Conservation (phyloP, 2,113 vertebrate genomes). For the Tachysurus vachellii region DNA sequence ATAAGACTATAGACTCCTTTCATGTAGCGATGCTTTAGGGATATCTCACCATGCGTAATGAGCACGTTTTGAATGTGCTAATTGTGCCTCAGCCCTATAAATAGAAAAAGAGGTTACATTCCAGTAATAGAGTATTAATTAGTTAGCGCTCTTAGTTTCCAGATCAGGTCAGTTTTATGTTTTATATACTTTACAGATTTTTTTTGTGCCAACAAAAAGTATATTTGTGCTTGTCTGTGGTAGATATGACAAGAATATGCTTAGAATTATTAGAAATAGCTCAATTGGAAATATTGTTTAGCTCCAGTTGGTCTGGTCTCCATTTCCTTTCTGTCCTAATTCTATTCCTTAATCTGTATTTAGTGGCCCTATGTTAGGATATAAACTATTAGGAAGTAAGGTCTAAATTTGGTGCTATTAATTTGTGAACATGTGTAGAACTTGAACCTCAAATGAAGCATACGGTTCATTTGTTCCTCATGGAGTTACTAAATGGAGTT, state of each 20-base stretch:
- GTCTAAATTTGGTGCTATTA: conserved; percentile 16
- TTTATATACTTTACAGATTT: conserved; percentile 62
- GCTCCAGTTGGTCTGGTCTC: neutral
- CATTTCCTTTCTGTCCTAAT: neutral
- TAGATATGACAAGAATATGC: neutral
- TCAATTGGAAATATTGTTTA: neutral
- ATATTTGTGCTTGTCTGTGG: neutral
- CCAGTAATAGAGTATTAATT: conserved; percentile 74
- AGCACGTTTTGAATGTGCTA: conserved; percentile 41
- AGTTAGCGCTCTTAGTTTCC: conserved; percentile 61
- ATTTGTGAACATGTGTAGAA: neutral
- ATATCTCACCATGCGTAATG: conserved; percentile 3
- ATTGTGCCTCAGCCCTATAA: conserved; percentile 59
- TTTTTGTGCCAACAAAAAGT: conserved; percentile 11
- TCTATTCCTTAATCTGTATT: neutral
- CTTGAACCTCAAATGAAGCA: neutral
- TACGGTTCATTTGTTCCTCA: conserved; percentile 8
- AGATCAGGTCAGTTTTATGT: conserved; percentile 63
- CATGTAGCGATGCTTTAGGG: neutral
- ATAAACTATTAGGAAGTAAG: neutral
- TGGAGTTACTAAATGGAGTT: neutral
- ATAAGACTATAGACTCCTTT: neutral
- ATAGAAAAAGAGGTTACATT: conserved; percentile 77
- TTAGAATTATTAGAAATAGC: conserved; percentile 9
- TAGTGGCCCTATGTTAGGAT: neutral